Evolutionary conservation across 2,113 vertebrate genomes (phyloP), one percentile per base, ranked within the genome.

Genomic region (Orientallactaga bullata): DNA sequence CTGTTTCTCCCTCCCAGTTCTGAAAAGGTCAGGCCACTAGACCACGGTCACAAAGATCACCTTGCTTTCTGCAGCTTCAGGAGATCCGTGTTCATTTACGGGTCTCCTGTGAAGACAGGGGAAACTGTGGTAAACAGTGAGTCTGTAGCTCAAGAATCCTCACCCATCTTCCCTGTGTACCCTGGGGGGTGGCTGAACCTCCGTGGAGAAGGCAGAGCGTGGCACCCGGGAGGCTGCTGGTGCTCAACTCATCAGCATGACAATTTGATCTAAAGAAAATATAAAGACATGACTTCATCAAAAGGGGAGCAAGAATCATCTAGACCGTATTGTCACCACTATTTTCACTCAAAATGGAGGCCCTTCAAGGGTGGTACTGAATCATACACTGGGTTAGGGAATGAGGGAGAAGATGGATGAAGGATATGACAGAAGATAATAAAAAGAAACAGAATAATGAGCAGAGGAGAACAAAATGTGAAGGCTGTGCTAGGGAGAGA

Each of bases 201-300:
- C 37, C 32, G 76, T 1, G 21, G 24, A 51, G 60, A 68, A 55
- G 6, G 28, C 42, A 18, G 3, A n/a, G 37, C 5, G 7, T 28
- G 42, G 39, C 28, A 71, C 71, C 39, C 10, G 21, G 13, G 16
- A 42, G 37, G 26, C 89, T 18, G 7, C 69, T 1, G 16, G 35
- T 42, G 58, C 42, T 17, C 21, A 61, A 32, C 37, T 69, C 3
- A 24, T 32, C 13, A 13, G 32, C 63, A 18, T 32, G 51, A 68
- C 20, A 4, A 66, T 55, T 30, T 32, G 72, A 28, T 51, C 87
- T 79, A 78, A 78, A 87, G 68, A 84, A 85, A 96, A 71, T 69
- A 58, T 69, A 58, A 74, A 91, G 89, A 80, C 35, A 71, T n/a
- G 30, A 68, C 66, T 93, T 80, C 74, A 84, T 55, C 13, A 23